Conservation (phyloP, 2,797 vertebrate genomes). For the Pristis pectinata region DNA sequence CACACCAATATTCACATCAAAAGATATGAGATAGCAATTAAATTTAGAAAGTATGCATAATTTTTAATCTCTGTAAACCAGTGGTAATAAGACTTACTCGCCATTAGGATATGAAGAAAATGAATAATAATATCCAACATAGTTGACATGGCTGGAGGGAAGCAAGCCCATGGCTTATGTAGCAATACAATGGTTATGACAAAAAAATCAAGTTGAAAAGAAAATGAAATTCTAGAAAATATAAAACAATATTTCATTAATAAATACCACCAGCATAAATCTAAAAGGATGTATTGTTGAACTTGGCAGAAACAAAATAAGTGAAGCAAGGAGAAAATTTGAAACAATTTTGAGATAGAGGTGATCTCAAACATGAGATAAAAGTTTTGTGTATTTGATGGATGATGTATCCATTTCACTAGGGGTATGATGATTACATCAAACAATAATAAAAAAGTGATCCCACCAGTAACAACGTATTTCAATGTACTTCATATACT, state of each 20-base stretch:
- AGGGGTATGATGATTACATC: neutral
- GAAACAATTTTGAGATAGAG: conserved; percentile 27
- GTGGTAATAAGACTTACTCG: neutral
- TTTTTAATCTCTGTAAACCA: neutral
- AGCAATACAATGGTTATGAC: neutral
- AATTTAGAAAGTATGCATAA: neutral
- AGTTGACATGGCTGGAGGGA: neutral
- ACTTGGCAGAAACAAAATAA: neutral
- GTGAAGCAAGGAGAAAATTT: conserved; percentile 12
- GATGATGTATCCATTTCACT: neutral
- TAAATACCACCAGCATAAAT: neutral
- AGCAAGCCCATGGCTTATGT: neutral
- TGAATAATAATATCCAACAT: neutral
- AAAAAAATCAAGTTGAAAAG: neutral
- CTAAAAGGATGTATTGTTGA: neutral
- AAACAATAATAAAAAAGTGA: too few relatives aligned
- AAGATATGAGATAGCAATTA: neutral
- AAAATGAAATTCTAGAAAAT: neutral
- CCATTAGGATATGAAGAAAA: neutral
- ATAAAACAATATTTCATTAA: neutral
- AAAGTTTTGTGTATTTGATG: neutral
- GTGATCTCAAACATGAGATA: neutral
- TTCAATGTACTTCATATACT: too few relatives aligned
- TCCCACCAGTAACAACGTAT: too few relatives aligned
- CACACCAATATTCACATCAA: neutral